phyloP scores from a whole-genome alignment of 2,888 invertebrate species.

The Synanthedon andrenaeformis region DNA sequence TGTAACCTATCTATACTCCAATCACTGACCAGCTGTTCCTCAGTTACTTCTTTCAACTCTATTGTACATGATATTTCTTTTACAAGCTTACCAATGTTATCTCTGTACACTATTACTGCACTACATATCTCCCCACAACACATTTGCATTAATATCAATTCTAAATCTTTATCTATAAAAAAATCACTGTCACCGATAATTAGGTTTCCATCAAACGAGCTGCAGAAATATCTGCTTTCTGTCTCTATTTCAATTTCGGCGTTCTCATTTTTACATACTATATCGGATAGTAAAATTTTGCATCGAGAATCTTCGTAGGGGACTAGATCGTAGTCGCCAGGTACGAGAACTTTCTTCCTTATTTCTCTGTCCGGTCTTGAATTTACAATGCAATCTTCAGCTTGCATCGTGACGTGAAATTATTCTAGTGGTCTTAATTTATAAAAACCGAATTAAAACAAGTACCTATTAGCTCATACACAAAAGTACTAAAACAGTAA shows the following conservation, averaged over 20 bases:
- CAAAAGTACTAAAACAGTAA: too few relatives aligned
- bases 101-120: conserved; percentile 41
- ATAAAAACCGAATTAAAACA: background rate
- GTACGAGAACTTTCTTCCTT: conserved; percentile 38
- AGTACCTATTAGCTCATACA: too few relatives aligned
- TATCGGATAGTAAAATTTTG: conserved; percentile 37
- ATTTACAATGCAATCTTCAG: conserved; percentile 29
- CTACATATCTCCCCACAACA: conserved; percentile 53
- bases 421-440: background rate
- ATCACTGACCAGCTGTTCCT: conserved; percentile 63
- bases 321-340: conserved; percentile 49
- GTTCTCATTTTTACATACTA: conserved; percentile 28
- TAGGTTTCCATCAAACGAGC: conserved; percentile 49
- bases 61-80: conserved; percentile 49
- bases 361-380: conserved; percentile 45
- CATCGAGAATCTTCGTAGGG: conserved; percentile 60
- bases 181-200: conserved; percentile 59
- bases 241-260: conserved; percentile 37
- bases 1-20: conserved; percentile 70
- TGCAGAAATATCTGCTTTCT: conserved; percentile 39
- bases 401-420: conserved; percentile 19
- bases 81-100: conserved; percentile 26
- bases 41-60: conserved; percentile 47
- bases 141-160: conserved; percentile 67
- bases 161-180: conserved; percentile 64